Base-by-base conservation (phyloP, 2,797 vertebrate species). In the Hybognathus amarus region DNA sequence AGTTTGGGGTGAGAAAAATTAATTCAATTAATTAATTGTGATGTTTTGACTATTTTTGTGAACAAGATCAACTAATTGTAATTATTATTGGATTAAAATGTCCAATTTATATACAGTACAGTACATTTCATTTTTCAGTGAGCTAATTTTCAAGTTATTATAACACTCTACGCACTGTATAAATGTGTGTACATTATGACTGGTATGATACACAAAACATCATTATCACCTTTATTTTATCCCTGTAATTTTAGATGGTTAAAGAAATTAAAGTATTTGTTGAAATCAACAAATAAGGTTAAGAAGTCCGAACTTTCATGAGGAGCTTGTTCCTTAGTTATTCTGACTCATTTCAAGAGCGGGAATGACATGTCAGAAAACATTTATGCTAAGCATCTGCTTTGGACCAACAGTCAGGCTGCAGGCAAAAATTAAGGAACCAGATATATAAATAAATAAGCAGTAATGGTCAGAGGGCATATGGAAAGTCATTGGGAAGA, bases 401-500 rank as follows among this genome's bases (percentile, higher is more conserved):
- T 64, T 74, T 38, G 54, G 50, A 86, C 87, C 71, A 74, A 71
- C 64, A 83, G 80, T 86, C 78, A 76, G 77, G 80, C 86, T 85
- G 71, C 84, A 80, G 82, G 87, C 77, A 42, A 80, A 77, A 86
- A 88, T 83, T 52, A 85, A 85, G 79, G 22, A 66, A 54, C 45
- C 24, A 79, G 82, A 87, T 87, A 88, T 79, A 87, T 88, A 87
- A 77, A 86, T 85, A 85, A 86, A 83, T 85, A 83, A 82, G 79
- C n/a, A 56, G 56, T 84, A 64, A 84, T 83, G 80, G 82, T 87
- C 61, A 18, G 68, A 80, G 79, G 82, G 87, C 83, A 86, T 64
- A 56, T 30, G 82, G 86, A 76, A 86, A 85, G 87, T 86, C 86
- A 87, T 77, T 85, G 90, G 88, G 74, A 82, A 85, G 86, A 87